Evolutionary conservation across 2,888 invertebrate species (phyloP).

Genomic region (Cerceris rybyensis): DNA sequence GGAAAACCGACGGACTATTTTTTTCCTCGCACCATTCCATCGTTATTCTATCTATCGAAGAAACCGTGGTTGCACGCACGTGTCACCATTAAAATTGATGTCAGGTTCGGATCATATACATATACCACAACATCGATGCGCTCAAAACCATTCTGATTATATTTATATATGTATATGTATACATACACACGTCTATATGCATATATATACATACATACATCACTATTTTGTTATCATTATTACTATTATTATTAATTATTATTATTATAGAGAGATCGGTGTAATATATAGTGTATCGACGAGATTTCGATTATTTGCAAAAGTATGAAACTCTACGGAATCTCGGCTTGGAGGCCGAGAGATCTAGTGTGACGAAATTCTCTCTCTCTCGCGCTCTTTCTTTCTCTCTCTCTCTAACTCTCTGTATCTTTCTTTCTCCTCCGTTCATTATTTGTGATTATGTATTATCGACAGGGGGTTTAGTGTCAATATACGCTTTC

Average conservation of each 20-base stretch:
- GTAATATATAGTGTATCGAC: conserved; percentile 65
- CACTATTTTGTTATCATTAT: conserved; percentile 8
- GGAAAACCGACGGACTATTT: background rate
- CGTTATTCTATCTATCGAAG: background rate
- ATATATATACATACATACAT: conserved; percentile 10
- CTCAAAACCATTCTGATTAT: conserved; percentile 41
- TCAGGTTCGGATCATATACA: conserved; percentile 35
- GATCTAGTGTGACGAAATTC: conserved; percentile 74
- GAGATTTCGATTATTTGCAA: conserved; percentile 80
- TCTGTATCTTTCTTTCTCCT: background rate
- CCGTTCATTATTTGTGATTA: conserved; percentile 35
- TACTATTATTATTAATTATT: background rate
- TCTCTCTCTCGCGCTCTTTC: background rate
- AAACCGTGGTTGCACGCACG: conserved; percentile 20
- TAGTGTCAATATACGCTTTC: conserved; percentile 56
- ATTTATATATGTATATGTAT: conserved; percentile 34
- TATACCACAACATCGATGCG: conserved; percentile 13
- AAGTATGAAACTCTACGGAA: conserved; percentile 81
- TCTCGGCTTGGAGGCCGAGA: conserved; percentile 66
- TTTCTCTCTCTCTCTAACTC: background rate
- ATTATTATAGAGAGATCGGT: conserved; percentile 47
- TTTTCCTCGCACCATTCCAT: conserved; percentile 18
- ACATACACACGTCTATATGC: conserved; percentile 37
- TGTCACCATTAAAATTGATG: conserved; percentile 28
- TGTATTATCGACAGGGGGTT: conserved; percentile 76